Conservation (phyloP, 2,888 invertebrate species). For the Chymomyza caudatula region DNA sequence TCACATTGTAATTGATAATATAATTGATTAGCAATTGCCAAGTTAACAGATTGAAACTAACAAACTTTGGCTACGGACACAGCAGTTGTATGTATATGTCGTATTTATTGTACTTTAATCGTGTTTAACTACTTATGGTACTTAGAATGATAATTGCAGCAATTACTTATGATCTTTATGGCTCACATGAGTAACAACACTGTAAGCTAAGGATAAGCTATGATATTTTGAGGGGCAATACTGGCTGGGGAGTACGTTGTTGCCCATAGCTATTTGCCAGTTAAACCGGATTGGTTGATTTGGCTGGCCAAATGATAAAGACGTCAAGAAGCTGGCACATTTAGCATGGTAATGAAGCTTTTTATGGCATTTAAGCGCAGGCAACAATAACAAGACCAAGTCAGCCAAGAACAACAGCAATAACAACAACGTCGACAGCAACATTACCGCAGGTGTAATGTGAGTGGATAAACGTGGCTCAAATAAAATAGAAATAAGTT, state of each 20-base stretch:
- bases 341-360: background rate
- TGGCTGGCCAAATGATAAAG: background rate
- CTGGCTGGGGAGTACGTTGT: background rate
- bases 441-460: constrained; percentile 3
- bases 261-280: background rate
- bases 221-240: background rate
- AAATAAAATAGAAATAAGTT: constrained; percentile 6
- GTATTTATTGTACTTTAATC: background rate
- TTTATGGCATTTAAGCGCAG: background rate
- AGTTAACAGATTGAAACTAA: background rate
- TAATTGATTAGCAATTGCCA: background rate
- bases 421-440: background rate
- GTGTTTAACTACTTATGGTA: background rate
- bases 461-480: constrained; percentile 1
- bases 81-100: background rate
- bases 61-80: background rate
- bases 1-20: background rate
- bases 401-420: background rate
- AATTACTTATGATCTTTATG: background rate
- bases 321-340: background rate
- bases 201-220: background rate
- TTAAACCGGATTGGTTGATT: background rate
- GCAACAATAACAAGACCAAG: background rate
- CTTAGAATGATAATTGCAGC: background rate
- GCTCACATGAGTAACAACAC: background rate